phyloP scores from a whole-genome alignment of 1,140 invertebrate genomes.

The Hyles vespertilio region DNA sequence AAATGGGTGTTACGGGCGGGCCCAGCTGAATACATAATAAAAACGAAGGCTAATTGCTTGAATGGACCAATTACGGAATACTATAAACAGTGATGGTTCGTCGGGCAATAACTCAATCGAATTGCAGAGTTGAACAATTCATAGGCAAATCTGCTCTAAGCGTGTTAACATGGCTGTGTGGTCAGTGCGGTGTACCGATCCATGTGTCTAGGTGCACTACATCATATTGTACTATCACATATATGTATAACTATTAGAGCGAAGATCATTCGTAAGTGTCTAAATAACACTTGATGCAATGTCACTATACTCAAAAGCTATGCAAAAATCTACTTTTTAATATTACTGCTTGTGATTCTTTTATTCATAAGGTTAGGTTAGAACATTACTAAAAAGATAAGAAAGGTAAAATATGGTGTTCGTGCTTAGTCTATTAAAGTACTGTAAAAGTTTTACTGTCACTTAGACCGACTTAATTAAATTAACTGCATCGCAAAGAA shows the following conservation, averaged over 20 bases:
- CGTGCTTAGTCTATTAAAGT: no score
- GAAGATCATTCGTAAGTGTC: not conserved
- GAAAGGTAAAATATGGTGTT: no score
- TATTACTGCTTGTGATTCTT: no score
- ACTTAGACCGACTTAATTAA: no score
- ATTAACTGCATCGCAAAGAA: no score
- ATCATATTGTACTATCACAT: slow-evolving; percentile 18
- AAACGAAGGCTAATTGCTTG: not conserved
- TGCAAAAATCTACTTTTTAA: no score
- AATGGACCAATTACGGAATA: slow-evolving; percentile 19
- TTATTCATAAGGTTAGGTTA: no score
- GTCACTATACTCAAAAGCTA: no score
- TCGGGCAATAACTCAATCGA: slow-evolving; percentile 53
- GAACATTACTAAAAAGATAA: no score
- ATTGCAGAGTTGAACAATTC: slow-evolving; percentile 61
- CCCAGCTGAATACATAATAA: not conserved
- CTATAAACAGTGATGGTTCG: slow-evolving; percentile 31
- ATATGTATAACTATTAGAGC: slow-evolving; percentile 17
- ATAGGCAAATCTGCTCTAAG: slow-evolving; percentile 65
- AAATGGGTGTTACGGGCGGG: not conserved
- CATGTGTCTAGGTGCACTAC: slow-evolving; percentile 35
- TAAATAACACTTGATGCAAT: no score
- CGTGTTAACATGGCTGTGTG: slow-evolving; percentile 63
- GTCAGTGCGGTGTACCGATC: slow-evolving; percentile 62
- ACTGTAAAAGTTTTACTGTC: no score